phyloP scores from a whole-genome alignment of 2,888 invertebrate genomes.

The Coelopa pilipes region DNA sequence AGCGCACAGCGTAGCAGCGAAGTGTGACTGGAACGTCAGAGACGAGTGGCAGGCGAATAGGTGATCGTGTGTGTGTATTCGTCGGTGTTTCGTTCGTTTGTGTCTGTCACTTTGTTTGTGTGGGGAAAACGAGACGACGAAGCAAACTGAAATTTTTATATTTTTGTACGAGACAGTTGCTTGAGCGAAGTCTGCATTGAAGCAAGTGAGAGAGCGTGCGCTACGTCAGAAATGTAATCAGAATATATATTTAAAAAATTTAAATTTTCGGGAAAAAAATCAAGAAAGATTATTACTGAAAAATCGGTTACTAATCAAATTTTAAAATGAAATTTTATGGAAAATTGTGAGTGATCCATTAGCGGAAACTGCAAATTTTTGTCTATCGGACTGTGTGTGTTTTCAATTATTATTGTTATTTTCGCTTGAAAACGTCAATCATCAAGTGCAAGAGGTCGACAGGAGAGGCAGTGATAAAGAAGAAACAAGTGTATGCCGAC shows the following conservation, averaged over 20 bases:
- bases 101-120: constrained; percentile 4
- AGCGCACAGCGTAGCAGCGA: neutral
- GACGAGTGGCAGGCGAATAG: constrained; percentile 9
- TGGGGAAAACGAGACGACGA: constrained; percentile 21
- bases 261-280: neutral
- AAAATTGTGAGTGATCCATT: constrained; percentile 1
- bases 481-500: neutral
- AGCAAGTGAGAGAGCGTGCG: neutral
- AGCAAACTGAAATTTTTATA: constrained; percentile 26
- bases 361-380: too few species aligned
- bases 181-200: constrained; percentile 30
- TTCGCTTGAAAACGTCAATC: constrained; percentile 9
- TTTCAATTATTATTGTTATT: constrained; percentile 5
- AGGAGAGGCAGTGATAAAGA: neutral
- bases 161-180: constrained; percentile 23
- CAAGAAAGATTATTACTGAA: constrained; percentile 1
- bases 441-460: constrained; percentile 19
- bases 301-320: constrained; percentile 4
- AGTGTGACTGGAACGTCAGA: constrained; percentile 21
- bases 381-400: neutral
- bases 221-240: neutral
- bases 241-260: constrained; percentile 7
- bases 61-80: constrained; percentile 20
- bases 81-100: constrained; percentile 22
- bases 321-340: neutral